These are phyloP conservation scores for Darevskia nairensis DNA, from an alignment of 2,797 vertebrate species.

Conservation along the genomic window DNA sequence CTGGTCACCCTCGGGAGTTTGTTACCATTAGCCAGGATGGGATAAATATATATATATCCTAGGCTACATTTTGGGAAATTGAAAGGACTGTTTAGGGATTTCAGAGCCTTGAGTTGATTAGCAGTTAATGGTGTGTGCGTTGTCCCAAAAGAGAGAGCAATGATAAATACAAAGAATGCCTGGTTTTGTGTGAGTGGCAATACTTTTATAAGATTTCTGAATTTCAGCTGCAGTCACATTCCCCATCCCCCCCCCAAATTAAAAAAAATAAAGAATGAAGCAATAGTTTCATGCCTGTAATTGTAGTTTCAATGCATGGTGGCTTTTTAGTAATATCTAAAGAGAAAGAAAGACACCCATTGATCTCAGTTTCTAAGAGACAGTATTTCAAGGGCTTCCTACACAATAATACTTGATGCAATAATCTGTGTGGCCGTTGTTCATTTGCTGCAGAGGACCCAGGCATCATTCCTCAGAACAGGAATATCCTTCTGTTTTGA, in stretches of 20 bases:
- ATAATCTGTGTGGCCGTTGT: not conserved
- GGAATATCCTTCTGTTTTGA: not conserved
- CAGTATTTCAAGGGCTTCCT: no score
- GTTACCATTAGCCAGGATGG: slow-evolving; percentile 65
- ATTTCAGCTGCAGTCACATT: slow-evolving; percentile 41
- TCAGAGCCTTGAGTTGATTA: slow-evolving; percentile 79
- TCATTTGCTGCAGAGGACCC: not conserved
- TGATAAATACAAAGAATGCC: slow-evolving; percentile 56
- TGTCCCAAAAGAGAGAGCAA: slow-evolving; percentile 58
- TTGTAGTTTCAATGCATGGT: slow-evolving; percentile 6
- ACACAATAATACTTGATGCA: not conserved
- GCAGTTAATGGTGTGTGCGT: slow-evolving; percentile 78
- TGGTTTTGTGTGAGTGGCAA: slow-evolving; percentile 62
- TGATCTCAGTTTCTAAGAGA: no score
- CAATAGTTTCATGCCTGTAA: not conserved
- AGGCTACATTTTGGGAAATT: slow-evolving; percentile 76
- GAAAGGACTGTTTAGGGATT: slow-evolving; percentile 74
- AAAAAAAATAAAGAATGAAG: not conserved
- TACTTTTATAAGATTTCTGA: slow-evolving; percentile 67
- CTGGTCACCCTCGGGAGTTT: slow-evolving; percentile 70
- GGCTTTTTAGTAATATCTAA: not conserved
- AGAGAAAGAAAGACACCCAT: not conserved
- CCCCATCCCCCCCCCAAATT: not conserved
- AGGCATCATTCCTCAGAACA: not conserved
- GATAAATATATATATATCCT: slow-evolving; percentile 72